phyloP scores from a whole-genome alignment of 2,888 invertebrate species.

The Melinopterus prodromus region DNA sequence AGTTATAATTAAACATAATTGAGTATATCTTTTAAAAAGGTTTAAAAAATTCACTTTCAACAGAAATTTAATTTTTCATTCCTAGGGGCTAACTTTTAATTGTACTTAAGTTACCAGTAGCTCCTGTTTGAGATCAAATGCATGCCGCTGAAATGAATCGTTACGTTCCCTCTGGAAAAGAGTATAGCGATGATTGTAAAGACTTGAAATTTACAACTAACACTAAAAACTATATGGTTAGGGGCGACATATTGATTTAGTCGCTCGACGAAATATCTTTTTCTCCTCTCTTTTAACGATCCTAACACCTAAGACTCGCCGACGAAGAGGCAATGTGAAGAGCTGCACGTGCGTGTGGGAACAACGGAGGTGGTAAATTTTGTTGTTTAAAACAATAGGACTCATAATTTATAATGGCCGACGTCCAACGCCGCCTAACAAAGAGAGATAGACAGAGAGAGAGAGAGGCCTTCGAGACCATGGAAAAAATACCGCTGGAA shows the following conservation, averaged over 20 bases:
- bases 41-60: too few species aligned
- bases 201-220: constrained; percentile 31
- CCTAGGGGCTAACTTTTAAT: too few species aligned
- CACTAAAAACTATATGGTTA: constrained; percentile 29
- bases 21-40: too few species aligned
- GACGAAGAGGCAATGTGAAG: not conserved
- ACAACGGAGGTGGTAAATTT: constrained; percentile 42
- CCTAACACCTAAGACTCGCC: constrained; percentile 29
- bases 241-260: constrained; percentile 41
- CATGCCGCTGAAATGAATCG: too few species aligned
- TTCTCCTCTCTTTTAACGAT: constrained; percentile 23
- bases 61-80: too few species aligned
- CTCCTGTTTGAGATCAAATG: too few species aligned
- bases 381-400: constrained; percentile 43
- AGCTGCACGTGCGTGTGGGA: constrained; percentile 40
- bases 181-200: constrained; percentile 6
- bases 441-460: constrained; percentile 14
- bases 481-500: not conserved
- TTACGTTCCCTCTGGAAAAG: too few species aligned
- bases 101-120: too few species aligned
- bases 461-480: not conserved
- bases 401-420: constrained; percentile 42
- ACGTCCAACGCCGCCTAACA: constrained; percentile 30
- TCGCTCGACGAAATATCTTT: constrained; percentile 35
- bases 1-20: too few species aligned